These are phyloP conservation scores for Xerus rutilus DNA, from an alignment of 2,797 vertebrate genomes.

Conservation along the genomic window DNA sequence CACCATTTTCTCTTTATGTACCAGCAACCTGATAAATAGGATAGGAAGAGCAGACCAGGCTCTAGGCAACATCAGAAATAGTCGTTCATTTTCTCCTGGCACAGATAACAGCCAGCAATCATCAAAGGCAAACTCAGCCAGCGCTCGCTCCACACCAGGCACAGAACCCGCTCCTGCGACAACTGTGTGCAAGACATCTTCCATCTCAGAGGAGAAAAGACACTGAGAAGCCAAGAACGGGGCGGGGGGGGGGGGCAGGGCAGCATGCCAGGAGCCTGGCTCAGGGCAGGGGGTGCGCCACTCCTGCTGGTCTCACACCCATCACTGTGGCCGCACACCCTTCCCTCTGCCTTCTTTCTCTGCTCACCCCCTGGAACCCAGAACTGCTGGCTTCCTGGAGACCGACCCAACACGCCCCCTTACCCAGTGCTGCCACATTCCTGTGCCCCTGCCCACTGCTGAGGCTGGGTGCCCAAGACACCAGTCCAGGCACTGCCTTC, in stretches of 20 bases:
- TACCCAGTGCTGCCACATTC: no score
- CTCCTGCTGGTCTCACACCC: no score
- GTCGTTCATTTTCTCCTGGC: not conserved
- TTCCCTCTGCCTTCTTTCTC: no score
- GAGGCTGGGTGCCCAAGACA: not conserved
- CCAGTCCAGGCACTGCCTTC: not conserved
- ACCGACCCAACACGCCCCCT: not conserved
- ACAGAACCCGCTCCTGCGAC: not conserved
- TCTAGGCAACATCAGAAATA: accelerated
- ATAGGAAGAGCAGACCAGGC: accelerated
- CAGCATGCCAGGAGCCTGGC: not conserved
- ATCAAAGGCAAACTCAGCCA: accelerated
- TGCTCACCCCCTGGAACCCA: not conserved
- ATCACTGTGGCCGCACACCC: no score
- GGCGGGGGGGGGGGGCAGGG: no score
- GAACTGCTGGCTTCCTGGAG: not conserved
- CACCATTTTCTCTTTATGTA: not conserved
- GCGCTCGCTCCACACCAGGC: accelerated
- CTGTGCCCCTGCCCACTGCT: accelerated
- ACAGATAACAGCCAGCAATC: accelerated
- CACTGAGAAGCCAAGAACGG: no score
- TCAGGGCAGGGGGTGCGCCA: not conserved
- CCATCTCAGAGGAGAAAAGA: no score
- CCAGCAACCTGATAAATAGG: not conserved
- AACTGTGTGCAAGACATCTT: not conserved